Base-by-base conservation (phyloP, 1,140 invertebrate genomes). In the Zelostemma sp. region DNA sequence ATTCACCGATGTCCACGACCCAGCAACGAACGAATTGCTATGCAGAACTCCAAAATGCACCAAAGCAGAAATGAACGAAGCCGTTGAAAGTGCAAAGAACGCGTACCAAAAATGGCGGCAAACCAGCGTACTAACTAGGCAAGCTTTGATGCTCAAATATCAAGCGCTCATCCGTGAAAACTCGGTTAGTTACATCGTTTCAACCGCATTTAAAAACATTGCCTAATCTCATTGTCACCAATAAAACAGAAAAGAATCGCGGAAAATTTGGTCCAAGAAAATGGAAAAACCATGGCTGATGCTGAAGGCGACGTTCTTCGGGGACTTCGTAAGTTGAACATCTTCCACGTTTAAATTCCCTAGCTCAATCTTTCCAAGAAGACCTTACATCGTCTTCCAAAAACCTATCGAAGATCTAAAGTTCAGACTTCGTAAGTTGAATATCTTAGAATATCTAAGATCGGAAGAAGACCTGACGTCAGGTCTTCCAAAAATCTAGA, bases 261-360 rank as follows among this genome's bases (percentile, higher is more conserved):
- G 0, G 90, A 92, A 59, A 97, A 93, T 80, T 94, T 99, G 28
- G 99, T 98, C 8, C 85, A 89, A 72, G 98, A 99, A 87, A 98
- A 99, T 87, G 98, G 98, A 17, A 99, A 99, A 85, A 99, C 98
- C 0, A 86, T 97, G 46, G 89, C 91, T 15, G 98, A 99, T 88
- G 98, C 98, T 17, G 97, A 99, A 82, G 98, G 98, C 46, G 98
- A 99, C 88, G 97, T 99, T 2, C 88, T 97, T 41, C 89, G 98
- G 80, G 98, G 98, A 53, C 89, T 99, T 56, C 98, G 95, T 96
- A 88, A 91, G 91, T 91, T 18, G 1, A 19, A 46, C 6, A 25
- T 25, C 8, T 25, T 25, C 8, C 3, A 25, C 21, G 3, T 25
- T 25, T 3, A 25, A 25, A 25, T n/a, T n/a, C n/a, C n/a, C n/a